A percentile compares a stretch with the other conserved stretches of the same genome.
These are phyloP conservation scores for Augiades crinisus DNA, from an alignment of 2,888 invertebrate genomes.

Conservation along the genomic window DNA sequence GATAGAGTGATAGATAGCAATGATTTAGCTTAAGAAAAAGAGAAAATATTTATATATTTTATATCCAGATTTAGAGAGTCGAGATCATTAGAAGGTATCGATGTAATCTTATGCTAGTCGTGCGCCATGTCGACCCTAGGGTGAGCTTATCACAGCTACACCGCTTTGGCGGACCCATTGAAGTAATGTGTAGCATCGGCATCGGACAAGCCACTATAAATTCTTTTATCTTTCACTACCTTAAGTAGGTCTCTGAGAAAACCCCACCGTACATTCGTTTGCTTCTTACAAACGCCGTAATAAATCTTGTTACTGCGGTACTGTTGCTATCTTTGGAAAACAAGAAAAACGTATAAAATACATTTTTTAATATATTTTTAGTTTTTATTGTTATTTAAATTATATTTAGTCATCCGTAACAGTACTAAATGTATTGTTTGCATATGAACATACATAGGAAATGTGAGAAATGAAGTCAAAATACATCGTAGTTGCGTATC, in stretches of 20 bases:
- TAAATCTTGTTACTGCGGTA: not conserved
- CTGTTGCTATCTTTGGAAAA: slow-evolving; percentile 2
- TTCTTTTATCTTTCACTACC: slow-evolving; percentile 19
- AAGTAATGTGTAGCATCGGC: slow-evolving; percentile 21
- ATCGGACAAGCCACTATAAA: slow-evolving; percentile 19
- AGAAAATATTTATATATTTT: too few species aligned
- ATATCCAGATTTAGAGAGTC: too few species aligned
- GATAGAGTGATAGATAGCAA: too few species aligned
- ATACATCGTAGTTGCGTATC: too few species aligned
- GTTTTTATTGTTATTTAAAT: too few species aligned
- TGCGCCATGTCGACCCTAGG: slow-evolving; percentile 41
- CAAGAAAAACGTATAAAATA: too few species aligned
- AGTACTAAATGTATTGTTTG: too few species aligned
- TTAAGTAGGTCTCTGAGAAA: slow-evolving; percentile 5
- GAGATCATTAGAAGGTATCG: slow-evolving; percentile 29
- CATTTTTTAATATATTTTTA: too few species aligned
- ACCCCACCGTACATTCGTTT: not conserved
- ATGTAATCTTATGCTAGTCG: slow-evolving; percentile 43
- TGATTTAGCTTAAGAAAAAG: too few species aligned
- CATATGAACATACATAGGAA: too few species aligned
- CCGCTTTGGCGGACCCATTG: slow-evolving; percentile 42
- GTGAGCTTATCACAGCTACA: slow-evolving; percentile 45
- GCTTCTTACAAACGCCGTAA: not conserved
- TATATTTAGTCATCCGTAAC: too few species aligned
- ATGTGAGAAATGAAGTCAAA: too few species aligned